Evolutionary conservation across 1,140 invertebrate genomes (phyloP).

Genomic region (Diachasmimorpha longicaudata): DNA sequence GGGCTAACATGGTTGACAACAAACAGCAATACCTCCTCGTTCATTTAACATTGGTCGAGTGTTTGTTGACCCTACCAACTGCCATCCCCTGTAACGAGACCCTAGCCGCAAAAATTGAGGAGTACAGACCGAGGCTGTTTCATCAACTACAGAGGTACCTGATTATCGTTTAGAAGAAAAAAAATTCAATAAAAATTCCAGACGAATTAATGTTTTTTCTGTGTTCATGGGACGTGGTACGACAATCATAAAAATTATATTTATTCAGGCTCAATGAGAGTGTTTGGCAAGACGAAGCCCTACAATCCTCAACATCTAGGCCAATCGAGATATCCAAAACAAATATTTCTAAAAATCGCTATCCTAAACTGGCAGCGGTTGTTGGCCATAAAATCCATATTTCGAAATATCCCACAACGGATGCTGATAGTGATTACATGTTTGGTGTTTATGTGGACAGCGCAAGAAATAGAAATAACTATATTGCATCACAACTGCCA

Average conservation of each 20-base stretch:
- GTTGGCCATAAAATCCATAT: constrained; percentile 36
- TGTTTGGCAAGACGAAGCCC: constrained; percentile 40
- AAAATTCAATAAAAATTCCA: too few species aligned
- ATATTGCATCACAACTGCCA: constrained; percentile 87
- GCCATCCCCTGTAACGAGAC: constrained; percentile 37
- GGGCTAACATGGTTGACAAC: constrained; percentile 51
- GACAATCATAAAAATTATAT: not conserved
- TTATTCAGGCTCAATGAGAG: constrained; percentile 25
- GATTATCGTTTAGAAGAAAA: too few species aligned
- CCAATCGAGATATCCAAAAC: constrained; percentile 28
- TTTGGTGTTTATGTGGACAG: constrained; percentile 39
- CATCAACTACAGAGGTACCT: constrained; percentile 36
- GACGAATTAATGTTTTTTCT: too few species aligned
- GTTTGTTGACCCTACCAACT: constrained; percentile 36
- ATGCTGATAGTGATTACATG: constrained; percentile 47
- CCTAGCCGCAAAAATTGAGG: constrained; percentile 31
- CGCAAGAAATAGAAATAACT: constrained; percentile 70
- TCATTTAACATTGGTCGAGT: constrained; percentile 47
- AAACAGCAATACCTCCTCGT: constrained; percentile 47
- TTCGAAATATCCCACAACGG: constrained; percentile 36
- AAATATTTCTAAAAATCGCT: constrained; percentile 42
- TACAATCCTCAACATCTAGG: constrained; percentile 18
- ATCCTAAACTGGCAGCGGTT: constrained; percentile 37
- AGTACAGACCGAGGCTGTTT: constrained; percentile 33
- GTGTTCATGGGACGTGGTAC: too few species aligned